phyloP scores from a whole-genome alignment of 1,140 invertebrate species.

The Aleiodes sp. region DNA sequence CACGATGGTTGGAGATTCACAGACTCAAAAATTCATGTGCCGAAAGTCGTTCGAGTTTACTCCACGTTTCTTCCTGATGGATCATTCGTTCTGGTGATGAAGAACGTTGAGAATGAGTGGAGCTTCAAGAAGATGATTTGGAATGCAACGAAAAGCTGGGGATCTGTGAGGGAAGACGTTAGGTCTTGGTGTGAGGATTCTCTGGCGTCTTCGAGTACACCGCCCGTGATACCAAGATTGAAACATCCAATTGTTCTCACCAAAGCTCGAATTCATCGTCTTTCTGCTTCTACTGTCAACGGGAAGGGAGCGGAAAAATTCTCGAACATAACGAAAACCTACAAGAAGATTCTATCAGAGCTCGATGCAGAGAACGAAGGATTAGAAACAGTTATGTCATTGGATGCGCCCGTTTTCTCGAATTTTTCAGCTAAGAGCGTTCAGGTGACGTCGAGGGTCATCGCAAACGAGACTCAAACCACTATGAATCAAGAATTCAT shows the following conservation, averaged over 20 bases:
- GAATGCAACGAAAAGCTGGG: constrained; percentile 33
- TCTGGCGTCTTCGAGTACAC: constrained; percentile 17
- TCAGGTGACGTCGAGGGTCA: constrained; percentile 33
- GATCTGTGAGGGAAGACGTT: constrained; percentile 39
- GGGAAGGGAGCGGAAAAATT: constrained; percentile 37
- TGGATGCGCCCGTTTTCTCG: neutral
- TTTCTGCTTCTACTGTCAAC: constrained; percentile 40
- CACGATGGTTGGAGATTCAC: constrained; percentile 65
- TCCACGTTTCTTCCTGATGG: constrained; percentile 24
- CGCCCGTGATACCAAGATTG: constrained; percentile 9
- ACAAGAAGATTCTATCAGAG: constrained; percentile 26
- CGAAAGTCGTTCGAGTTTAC: constrained; percentile 24
- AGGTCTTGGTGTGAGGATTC: constrained; percentile 42
- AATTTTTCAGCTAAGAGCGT: constrained; percentile 23
- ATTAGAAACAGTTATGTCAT: constrained; percentile 11
- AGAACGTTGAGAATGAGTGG: constrained; percentile 32
- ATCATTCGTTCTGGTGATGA: constrained; percentile 5
- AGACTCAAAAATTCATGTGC: constrained; percentile 32
- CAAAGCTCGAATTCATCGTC: neutral
- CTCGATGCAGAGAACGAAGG: constrained; percentile 1
- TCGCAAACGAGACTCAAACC: constrained; percentile 10
- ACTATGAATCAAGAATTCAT: neutral
- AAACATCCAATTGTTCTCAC: constrained; percentile 27
- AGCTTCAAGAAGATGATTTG: constrained; percentile 36
- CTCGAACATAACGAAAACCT: constrained; percentile 32